Percentiles rank a stretch among this genome's conserved stretches.
These are phyloP conservation scores for Macroglossus sobrinus DNA, from an alignment of 2,113 vertebrate species.

Conservation along the genomic window DNA sequence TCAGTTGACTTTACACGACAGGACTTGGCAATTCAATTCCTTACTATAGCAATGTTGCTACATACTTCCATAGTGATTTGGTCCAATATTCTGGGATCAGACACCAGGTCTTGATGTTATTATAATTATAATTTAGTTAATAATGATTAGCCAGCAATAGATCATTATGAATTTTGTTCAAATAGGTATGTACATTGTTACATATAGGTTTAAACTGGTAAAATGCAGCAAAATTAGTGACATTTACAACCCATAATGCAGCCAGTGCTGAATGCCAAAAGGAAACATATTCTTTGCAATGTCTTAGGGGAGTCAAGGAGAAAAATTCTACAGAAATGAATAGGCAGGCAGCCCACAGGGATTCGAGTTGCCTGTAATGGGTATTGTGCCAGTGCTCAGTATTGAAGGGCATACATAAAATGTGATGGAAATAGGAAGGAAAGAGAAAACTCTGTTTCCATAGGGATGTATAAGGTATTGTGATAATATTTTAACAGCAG, in stretches of 20 bases:
- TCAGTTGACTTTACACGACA: not conserved
- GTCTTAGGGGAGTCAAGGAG: not conserved
- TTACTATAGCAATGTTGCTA: not conserved
- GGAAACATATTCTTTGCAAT: not conserved
- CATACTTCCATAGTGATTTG: not conserved
- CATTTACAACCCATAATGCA: not conserved
- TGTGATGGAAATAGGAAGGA: not conserved
- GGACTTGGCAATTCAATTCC: not conserved
- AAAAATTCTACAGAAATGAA: not conserved
- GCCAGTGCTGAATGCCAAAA: not conserved
- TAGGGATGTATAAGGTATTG: not conserved
- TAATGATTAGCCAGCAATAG: not conserved
- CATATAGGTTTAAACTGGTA: not conserved
- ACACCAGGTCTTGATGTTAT: not conserved
- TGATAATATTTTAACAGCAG: slow-evolving; percentile 9
- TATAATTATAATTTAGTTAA: not conserved
- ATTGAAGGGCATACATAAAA: slow-evolving; percentile 31
- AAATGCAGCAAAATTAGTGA: not conserved
- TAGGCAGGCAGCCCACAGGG: not conserved
- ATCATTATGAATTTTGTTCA: not conserved
- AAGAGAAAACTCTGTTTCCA: not conserved
- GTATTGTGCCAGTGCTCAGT: not conserved
- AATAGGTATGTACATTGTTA: not conserved
- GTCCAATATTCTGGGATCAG: not conserved
- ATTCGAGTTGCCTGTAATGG: not conserved